Evolutionary conservation across 2,113 vertebrate genomes (phyloP).

Genomic region (Pollachius pollachius): DNA sequence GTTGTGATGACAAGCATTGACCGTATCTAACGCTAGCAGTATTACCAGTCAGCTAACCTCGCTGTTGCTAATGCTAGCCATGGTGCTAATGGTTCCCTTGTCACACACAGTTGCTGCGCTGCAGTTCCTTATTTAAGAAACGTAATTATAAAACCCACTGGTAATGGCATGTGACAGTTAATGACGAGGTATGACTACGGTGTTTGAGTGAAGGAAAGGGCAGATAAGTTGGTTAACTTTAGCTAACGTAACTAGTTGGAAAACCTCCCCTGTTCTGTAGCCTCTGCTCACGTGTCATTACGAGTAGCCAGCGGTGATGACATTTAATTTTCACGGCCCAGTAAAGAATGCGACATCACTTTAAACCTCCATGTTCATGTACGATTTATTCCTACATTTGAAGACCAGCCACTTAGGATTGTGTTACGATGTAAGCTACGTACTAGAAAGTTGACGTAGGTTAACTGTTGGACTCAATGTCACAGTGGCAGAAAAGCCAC

Average conservation of each 20-base stretch:
- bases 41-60: slow-evolving; percentile 54
- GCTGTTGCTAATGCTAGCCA: slow-evolving; percentile 52
- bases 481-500: background rate
- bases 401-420: background rate
- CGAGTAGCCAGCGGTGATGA: slow-evolving; percentile 44
- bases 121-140: too few relatives aligned
- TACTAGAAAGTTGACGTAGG: background rate
- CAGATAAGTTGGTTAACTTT: slow-evolving; percentile 34
- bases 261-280: slow-evolving; percentile 32
- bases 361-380: background rate
- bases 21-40: slow-evolving; percentile 33
- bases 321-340: slow-evolving; percentile 3
- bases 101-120: too few relatives aligned
- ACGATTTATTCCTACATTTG: background rate
- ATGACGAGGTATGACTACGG: background rate
- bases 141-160: too few relatives aligned
- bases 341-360: background rate
- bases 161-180: too few relatives aligned
- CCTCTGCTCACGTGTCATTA: slow-evolving; percentile 72
- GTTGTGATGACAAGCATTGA: too few relatives aligned
- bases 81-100: background rate
- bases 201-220: slow-evolving; percentile 6
- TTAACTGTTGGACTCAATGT: slow-evolving; percentile 24
- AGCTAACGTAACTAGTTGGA: slow-evolving; percentile 30
- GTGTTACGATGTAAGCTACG: background rate